Percentiles rank a stretch among this genome's conserved stretches.
These are phyloP conservation scores for Dromiciops gliroides DNA, from an alignment of 2,113 vertebrate species.

Conservation along the genomic window DNA sequence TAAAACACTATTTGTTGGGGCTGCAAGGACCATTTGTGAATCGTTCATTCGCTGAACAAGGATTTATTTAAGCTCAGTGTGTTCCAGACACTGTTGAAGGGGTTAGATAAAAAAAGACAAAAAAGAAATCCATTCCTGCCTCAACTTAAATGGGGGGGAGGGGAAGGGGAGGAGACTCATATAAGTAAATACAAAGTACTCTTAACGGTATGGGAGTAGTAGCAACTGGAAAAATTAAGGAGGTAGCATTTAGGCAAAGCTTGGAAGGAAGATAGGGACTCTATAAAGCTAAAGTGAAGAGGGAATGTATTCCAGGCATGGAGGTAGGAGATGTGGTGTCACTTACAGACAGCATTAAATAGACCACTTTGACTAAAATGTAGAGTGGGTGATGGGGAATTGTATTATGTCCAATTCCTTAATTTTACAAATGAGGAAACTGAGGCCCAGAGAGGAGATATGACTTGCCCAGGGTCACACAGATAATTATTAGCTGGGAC, in stretches of 20 bases:
- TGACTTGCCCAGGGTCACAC: neutral
- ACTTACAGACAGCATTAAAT: neutral
- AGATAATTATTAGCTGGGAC: neutral
- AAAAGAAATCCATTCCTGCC: neutral
- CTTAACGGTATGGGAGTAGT: neutral
- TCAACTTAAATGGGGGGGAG: neutral
- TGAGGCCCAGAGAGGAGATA: neutral
- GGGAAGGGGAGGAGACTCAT: neutral
- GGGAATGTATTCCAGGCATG: neutral
- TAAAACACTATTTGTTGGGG: neutral
- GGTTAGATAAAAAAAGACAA: neutral
- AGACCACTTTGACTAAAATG: neutral
- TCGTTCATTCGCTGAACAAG: neutral
- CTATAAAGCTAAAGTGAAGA: neutral
- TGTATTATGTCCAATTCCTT: neutral
- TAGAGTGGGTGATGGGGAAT: neutral
- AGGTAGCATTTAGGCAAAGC: neutral
- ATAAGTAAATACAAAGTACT: neutral
- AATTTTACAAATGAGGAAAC: neutral
- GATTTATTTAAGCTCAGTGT: neutral
- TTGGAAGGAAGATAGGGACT: neutral
- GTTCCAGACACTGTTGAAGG: neutral
- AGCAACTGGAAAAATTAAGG: neutral
- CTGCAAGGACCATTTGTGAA: neutral
- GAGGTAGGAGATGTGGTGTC: neutral